Evolutionary conservation across 2,113 vertebrate species (phyloP).

Genomic region (Pteronura brasiliensis): DNA sequence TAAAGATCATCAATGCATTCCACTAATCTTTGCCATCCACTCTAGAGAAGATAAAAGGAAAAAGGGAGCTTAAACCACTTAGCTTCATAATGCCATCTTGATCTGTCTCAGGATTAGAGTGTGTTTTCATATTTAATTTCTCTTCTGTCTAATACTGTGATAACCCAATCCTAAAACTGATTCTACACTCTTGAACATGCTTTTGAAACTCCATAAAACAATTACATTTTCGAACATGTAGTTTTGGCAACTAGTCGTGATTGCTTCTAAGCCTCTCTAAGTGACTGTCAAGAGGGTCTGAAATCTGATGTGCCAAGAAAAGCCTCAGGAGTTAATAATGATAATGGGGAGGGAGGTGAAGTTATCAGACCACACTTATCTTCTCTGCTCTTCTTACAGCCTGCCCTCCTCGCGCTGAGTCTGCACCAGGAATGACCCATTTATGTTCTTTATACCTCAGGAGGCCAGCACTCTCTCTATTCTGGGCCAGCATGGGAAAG

Average conservation of each 20-base stretch:
- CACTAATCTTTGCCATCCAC: neutral
- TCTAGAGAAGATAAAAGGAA: neutral
- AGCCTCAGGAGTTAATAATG: neutral
- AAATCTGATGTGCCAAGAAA: neutral
- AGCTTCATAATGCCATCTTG: neutral
- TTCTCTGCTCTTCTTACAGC: neutral
- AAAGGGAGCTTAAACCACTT: neutral
- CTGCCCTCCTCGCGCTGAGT: neutral
- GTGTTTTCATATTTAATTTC: slow-evolving; percentile 10
- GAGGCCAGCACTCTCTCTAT: neutral
- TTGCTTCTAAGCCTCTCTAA: neutral
- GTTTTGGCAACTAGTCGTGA: neutral
- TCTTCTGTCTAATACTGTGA: neutral
- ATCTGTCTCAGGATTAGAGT: neutral
- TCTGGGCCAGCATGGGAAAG: neutral
- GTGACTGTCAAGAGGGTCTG: neutral
- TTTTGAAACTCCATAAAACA: slow-evolving; percentile 4
- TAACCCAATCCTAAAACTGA: neutral
- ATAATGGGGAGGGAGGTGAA: neutral
- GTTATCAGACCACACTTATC: neutral
- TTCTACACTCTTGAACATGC: neutral
- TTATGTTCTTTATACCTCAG: neutral
- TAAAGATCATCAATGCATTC: neutral
- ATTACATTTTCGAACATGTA: neutral
- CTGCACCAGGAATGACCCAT: neutral